These are phyloP conservation scores for Volucella inanis DNA, from an alignment of 2,888 invertebrate species.

Conservation along the genomic window DNA sequence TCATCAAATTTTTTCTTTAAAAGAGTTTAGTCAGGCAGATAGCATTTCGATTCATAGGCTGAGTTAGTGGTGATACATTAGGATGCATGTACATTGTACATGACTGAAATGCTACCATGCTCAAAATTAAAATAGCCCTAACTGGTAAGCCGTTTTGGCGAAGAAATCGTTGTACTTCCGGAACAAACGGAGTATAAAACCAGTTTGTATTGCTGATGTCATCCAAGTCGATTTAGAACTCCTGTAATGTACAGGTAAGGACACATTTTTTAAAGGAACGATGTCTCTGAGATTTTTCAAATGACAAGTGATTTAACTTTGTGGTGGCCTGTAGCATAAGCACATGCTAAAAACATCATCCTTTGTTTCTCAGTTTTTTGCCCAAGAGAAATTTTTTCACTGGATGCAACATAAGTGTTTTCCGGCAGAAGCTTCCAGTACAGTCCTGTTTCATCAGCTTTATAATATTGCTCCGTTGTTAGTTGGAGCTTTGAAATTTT, in stretches of 20 bases:
- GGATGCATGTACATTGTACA: too few relatives aligned
- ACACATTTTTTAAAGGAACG: slow-evolving; percentile 18
- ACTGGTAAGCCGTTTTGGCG: slow-evolving; percentile 3
- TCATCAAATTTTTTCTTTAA: not conserved
- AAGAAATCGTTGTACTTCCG: slow-evolving; percentile 22
- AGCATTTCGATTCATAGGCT: not conserved
- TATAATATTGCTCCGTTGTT: slow-evolving; percentile 7
- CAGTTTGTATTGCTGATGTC: slow-evolving; percentile 2
- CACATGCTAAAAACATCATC: slow-evolving; percentile 31
- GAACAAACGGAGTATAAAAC: slow-evolving; percentile 6
- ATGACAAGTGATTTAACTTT: slow-evolving; percentile 29
- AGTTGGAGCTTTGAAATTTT: slow-evolving; percentile 6
- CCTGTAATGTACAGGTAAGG: slow-evolving; percentile 5
- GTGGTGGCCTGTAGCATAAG: slow-evolving; percentile 1
- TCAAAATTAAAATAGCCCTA: slow-evolving; percentile 16
- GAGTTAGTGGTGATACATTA: not conserved
- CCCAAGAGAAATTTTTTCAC: not conserved
- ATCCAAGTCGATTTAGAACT: not conserved
- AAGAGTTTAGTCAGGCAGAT: not conserved
- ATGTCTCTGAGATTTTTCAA: slow-evolving; percentile 20
- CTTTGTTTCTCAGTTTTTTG: slow-evolving; percentile 20
- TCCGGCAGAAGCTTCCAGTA: not conserved
- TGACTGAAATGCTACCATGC: not conserved
- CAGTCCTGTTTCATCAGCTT: slow-evolving; percentile 7
- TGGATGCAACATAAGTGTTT: not conserved